phyloP scores from a whole-genome alignment of 1,140 invertebrate genomes.

The Heliothis virescens region DNA sequence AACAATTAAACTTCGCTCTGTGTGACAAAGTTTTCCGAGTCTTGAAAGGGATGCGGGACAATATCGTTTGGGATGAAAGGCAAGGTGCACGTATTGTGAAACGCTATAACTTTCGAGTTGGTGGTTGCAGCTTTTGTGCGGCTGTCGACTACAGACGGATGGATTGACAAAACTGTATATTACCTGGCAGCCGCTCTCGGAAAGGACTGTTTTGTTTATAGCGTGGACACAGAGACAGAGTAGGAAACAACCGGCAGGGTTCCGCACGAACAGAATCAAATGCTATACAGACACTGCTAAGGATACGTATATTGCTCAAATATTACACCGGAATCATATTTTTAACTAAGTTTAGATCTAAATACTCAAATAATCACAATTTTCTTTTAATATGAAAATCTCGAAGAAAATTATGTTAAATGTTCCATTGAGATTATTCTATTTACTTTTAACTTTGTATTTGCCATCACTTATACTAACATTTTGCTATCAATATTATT shows the following conservation, averaged over 20 bases:
- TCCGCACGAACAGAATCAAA: too few relatives aligned
- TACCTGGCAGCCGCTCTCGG: background rate
- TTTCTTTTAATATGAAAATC: too few relatives aligned
- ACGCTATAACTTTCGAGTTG: constrained; percentile 40
- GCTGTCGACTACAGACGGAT: constrained; percentile 13
- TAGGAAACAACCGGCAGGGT: background rate
- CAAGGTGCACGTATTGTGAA: constrained; percentile 56
- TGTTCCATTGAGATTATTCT: too few relatives aligned
- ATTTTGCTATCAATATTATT: too few relatives aligned
- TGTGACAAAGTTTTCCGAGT: constrained; percentile 53
- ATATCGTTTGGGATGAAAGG: constrained; percentile 55
- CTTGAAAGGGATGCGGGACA: constrained; percentile 45
- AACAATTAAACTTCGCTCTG: constrained; percentile 58
- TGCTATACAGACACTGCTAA: too few relatives aligned
- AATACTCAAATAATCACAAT: too few relatives aligned
- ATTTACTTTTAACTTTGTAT: too few relatives aligned
- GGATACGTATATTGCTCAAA: too few relatives aligned
- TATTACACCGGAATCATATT: too few relatives aligned
- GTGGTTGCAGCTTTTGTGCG: constrained; percentile 49
- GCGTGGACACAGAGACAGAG: background rate
- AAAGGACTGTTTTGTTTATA: constrained; percentile 16
- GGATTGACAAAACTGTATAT: constrained; percentile 30
- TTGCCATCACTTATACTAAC: too few relatives aligned
- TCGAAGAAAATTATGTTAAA: too few relatives aligned
- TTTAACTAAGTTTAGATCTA: too few relatives aligned